Conservation (phyloP, 2,888 invertebrate species). For the Conchocele bisecta region DNA sequence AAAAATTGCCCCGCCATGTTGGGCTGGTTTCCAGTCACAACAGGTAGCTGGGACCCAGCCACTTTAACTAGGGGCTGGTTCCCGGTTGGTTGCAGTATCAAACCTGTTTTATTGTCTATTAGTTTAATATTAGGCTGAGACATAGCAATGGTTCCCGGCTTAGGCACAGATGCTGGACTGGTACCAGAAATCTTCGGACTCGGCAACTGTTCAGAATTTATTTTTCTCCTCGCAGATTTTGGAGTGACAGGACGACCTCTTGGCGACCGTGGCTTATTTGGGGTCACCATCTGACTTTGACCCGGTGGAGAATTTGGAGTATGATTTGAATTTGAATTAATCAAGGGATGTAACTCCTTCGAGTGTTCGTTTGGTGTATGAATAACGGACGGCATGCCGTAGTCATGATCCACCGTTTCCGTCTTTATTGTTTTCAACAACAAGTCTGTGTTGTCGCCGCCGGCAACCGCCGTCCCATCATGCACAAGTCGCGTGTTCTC, state of each 20-base stretch:
- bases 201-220: not conserved
- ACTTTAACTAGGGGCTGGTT: not conserved
- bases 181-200: not conserved
- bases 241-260: not conserved
- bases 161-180: conserved; percentile 5
- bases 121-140: not conserved
- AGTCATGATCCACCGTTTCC: conserved; percentile 54
- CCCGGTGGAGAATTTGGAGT: no score
- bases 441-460: not conserved
- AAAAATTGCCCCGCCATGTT: conserved; percentile 48
- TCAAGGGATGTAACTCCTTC: no score
- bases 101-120: not conserved
- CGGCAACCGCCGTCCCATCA: not conserved
- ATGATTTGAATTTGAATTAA: no score
- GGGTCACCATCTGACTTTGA: not conserved
- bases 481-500: not conserved
- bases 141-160: conserved; percentile 12
- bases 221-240: not conserved
- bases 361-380: no score
- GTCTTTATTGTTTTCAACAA: conserved; percentile 36
- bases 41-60: not conserved
- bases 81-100: not conserved
- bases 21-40: conserved; percentile 24
- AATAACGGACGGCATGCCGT: conserved; percentile 11
- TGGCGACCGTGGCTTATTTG: not conserved